Evolutionary conservation across 35 echinoderm and acorn worm genomes (phyloP).

Genomic region (Chiridota heheva): DNA sequence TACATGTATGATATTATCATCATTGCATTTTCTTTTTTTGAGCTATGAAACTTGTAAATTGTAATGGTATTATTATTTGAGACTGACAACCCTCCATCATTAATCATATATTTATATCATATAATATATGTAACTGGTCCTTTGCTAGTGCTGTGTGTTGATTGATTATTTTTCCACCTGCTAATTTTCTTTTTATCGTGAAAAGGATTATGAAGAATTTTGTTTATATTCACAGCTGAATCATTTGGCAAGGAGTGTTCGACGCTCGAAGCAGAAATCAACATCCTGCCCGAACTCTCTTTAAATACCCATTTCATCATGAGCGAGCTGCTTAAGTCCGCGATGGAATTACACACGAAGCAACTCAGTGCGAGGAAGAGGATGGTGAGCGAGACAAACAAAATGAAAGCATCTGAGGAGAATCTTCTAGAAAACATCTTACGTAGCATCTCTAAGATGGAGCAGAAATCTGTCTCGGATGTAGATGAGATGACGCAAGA

Average conservation of each 20-base stretch:
- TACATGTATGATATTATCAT: too few relatives aligned
- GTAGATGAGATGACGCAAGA: neutral
- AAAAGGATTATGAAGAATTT: constrained; percentile 24
- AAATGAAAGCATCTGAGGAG: neutral
- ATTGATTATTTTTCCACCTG: too few relatives aligned
- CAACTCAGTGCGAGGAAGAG: neutral
- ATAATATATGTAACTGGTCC: too few relatives aligned
- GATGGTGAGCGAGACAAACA: constrained; percentile 13
- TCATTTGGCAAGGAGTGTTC: constrained; percentile 9
- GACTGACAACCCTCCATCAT: too few relatives aligned
- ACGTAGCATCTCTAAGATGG: neutral
- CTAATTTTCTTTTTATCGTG: too few relatives aligned
- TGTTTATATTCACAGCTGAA: constrained; percentile 6
- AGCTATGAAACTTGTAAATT: too few relatives aligned
- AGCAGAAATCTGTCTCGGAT: neutral
- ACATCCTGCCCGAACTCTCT: constrained; percentile 40
- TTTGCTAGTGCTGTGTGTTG: too few relatives aligned
- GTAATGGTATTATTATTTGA: too few relatives aligned
- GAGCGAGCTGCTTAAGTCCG: constrained; percentile 39
- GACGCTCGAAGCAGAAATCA: constrained; percentile 18
- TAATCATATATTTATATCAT: too few relatives aligned
- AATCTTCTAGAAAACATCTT: neutral
- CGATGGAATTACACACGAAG: constrained; percentile 7
- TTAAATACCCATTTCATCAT: constrained; percentile 40
- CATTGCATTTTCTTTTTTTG: too few relatives aligned